Base-by-base conservation (phyloP, 2,888 invertebrate genomes). In the Aphidoletes aphidimyza region DNA sequence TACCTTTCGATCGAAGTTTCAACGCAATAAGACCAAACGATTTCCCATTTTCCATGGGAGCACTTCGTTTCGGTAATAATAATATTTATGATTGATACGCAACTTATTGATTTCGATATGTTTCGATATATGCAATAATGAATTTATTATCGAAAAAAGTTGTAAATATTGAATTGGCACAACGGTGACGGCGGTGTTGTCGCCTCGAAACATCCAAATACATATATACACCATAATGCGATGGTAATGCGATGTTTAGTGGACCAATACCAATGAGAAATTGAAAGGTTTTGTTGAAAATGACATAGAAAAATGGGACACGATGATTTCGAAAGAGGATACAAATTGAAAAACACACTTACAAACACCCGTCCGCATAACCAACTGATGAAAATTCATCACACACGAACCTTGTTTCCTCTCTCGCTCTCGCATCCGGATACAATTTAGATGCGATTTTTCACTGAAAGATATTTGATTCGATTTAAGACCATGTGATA, bases 61-160 rank as follows among this genome's bases (percentile, higher is more conserved):
- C 54, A 54, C 54, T 54, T 54, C 54, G 54, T 54, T 22, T 22
- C 22, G n/a, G 54, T 54, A 54, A 54, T 54, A 54, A 54, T 22
- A 54, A 54, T 54, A 54, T 54, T 54, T 54, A 22, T 54, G 54
- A 54, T 54, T 54, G 54, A 54, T 54, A 54, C 22, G 22, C 54
- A 54, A 54, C 54, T 54, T 54, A 54, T 54, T 54, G 54, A 54
- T 54, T 54, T 54, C 54, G 54, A 54, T 54, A 54, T 54, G 54
- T 54, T 54, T 54, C 54, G 1, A 54, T 54, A 2, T n/a, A n/a
- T n/a, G n/a, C n/a, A n/a, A n/a, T n/a, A n/a, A n/a, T n/a, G n/a
- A n/a, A n/a, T 17, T 47, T 47, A 47, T 47, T 47, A 47, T 47
- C 47, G 54, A 54, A 54, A 54, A 54, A 54, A 39, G 54, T 54